A percentile compares a stretch with the other conserved stretches of the same genome.
phyloP scores from a whole-genome alignment of 30 jellyfish, hydroid and myxozoan species.

The Hydractinia symbiolongicarpus region DNA sequence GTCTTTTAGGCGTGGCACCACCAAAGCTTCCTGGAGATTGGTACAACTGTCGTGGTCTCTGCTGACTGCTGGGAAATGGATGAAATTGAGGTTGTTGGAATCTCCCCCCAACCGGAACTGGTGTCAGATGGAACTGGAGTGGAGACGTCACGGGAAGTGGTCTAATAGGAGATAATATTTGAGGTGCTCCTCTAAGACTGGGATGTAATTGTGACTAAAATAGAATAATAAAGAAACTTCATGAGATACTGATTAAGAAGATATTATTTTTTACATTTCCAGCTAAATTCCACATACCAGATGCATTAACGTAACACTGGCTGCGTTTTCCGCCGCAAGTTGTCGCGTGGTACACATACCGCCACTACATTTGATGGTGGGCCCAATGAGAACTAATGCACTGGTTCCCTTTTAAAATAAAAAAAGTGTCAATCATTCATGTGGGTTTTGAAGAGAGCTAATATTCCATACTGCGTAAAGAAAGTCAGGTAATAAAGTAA shows the following conservation, averaged over 20 bases:
- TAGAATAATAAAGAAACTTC: too few species aligned
- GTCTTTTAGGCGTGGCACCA: too few species aligned
- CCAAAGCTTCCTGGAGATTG: not conserved
- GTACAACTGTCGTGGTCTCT: not conserved
- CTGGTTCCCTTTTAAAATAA: not conserved
- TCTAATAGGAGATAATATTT: not conserved
- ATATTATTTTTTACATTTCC: not conserved
- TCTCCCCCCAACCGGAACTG: not conserved
- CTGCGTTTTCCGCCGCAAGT: constrained; percentile 7
- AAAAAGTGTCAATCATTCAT: not conserved
- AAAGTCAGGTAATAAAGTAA: too few species aligned
- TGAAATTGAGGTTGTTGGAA: too few species aligned
- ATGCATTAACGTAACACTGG: not conserved
- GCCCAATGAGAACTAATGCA: not conserved
- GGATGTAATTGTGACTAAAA: too few species aligned
- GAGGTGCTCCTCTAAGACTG: too few species aligned
- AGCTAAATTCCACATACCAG: not conserved
- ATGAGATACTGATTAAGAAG: too few species aligned
- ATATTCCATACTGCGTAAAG: too few species aligned
- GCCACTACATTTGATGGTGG: not conserved
- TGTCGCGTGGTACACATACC: constrained; percentile 3
- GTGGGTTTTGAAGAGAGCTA: too few species aligned
- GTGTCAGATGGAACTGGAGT: not conserved
- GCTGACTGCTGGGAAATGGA: not conserved
- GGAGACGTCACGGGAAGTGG: not conserved